phyloP scores from a whole-genome alignment of 2,888 invertebrate genomes.

The Rhopalosiphum nymphaeae region DNA sequence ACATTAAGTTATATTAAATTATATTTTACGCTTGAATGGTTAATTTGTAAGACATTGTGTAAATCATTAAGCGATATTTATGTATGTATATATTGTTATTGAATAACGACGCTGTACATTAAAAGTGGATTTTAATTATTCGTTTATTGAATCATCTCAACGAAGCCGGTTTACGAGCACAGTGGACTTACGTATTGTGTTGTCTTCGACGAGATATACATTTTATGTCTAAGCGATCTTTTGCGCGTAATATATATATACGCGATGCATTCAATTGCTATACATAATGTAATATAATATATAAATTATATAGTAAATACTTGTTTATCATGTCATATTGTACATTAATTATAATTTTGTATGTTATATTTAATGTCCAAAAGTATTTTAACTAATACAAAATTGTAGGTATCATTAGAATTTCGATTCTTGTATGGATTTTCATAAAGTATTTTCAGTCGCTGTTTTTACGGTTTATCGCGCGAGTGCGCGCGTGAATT shows the following conservation, averaged over 20 bases:
- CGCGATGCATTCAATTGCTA: background rate
- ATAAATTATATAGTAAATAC: background rate
- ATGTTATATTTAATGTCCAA: background rate
- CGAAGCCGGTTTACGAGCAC: conserved; percentile 22
- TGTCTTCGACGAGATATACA: background rate
- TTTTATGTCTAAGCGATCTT: background rate
- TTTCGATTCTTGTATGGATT: background rate
- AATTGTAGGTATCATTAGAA: background rate
- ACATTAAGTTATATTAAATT: background rate
- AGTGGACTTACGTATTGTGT: background rate
- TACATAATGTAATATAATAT: background rate
- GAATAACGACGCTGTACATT: background rate
- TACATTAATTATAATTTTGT: background rate
- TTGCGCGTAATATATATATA: background rate
- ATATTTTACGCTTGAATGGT: conserved; percentile 18
- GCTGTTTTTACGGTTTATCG: background rate
- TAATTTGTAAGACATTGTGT: conserved; percentile 43
- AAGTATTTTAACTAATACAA: background rate
- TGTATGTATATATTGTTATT: background rate
- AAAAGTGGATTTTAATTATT: conserved; percentile 42
- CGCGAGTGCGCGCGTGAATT: background rate
- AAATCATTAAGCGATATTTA: background rate
- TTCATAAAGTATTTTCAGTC: background rate
- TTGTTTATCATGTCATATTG: background rate
- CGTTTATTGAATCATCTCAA: conserved; percentile 31